Evolutionary conservation across 1,140 invertebrate species (phyloP), one percentile per base, ranked within the genome.

Genomic region (Pemphigus obesinymphae): DNA sequence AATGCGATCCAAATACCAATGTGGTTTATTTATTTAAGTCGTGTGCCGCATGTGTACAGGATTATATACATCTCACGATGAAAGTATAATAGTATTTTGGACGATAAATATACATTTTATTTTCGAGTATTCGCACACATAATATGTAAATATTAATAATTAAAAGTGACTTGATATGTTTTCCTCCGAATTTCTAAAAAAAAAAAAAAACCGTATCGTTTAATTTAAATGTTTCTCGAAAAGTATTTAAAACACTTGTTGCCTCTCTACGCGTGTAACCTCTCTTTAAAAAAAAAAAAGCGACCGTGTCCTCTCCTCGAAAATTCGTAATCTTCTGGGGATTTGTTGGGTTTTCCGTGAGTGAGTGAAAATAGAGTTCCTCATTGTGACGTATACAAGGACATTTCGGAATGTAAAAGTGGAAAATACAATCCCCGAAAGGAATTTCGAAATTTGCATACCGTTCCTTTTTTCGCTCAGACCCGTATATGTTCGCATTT

Each of bases 361-460:
- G n/a, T 20, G 63, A 4, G 34, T 20, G 10, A 11, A 31, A 37
- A 37, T 37, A n/a, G 63, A 66, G 10, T 37, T 66, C n/a, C 37
- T 66, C 20, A 26, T 66, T 6, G 20, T 37, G 11, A 66, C n/a
- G n/a, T n/a, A n/a, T n/a, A n/a, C n/a, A 66, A 34, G 31, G 20
- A 66, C 31, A 66, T 2, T 11, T 20, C n/a, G 10, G 3, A 66
- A 66, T n/a, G 20, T 26, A 8, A n/a, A 66, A 66, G 61, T 63
- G 34, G 31, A 37, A 5, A 40, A n/a, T n/a, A n/a, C n/a, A 8
- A 37, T 37, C 13, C 26, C 63, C 34, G n/a, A 20, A 2, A 37
- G 63, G 63, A 66, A 40, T 66, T 66, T 37, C n/a, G 13, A 66
- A 66, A 66, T 66, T n/a, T 66, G n/a, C 63, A 66, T 66, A 37